Evolutionary conservation across 2,113 vertebrate species (phyloP).

Genomic region (Ondatra zibethicus): DNA sequence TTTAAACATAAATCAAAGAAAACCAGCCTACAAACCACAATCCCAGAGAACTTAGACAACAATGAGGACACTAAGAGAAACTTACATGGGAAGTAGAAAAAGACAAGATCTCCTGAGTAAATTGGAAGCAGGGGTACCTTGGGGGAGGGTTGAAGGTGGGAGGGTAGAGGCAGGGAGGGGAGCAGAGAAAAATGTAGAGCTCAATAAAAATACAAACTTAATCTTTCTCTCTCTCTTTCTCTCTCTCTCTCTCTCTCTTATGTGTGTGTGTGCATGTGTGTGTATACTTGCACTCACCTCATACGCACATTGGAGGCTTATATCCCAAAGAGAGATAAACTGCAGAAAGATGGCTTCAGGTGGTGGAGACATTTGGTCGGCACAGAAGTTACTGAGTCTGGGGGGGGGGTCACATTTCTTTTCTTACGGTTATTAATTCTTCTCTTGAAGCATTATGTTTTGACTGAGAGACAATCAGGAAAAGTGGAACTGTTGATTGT

Average conservation of each 20-base stretch:
- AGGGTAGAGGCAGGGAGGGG: too few species aligned
- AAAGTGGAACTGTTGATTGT: neutral
- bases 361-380: neutral
- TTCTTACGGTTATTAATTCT: neutral
- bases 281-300: neutral
- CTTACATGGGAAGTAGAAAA: too few species aligned
- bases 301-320: neutral
- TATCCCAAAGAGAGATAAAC: neutral
- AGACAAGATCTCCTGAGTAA: too few species aligned
- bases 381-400: neutral
- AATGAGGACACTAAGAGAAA: too few species aligned
- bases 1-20: too few species aligned
- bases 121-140: too few species aligned
- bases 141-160: too few species aligned
- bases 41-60: too few species aligned
- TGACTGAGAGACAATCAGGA: neutral
- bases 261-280: neutral
- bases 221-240: neutral
- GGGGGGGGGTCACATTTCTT: neutral
- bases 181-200: too few species aligned
- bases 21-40: too few species aligned
- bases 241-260: too few species aligned
- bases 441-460: neutral
- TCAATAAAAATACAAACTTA: neutral
- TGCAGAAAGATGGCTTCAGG: neutral